phyloP scores from a whole-genome alignment of 2,888 invertebrate species.

The Tethea ocularis region DNA sequence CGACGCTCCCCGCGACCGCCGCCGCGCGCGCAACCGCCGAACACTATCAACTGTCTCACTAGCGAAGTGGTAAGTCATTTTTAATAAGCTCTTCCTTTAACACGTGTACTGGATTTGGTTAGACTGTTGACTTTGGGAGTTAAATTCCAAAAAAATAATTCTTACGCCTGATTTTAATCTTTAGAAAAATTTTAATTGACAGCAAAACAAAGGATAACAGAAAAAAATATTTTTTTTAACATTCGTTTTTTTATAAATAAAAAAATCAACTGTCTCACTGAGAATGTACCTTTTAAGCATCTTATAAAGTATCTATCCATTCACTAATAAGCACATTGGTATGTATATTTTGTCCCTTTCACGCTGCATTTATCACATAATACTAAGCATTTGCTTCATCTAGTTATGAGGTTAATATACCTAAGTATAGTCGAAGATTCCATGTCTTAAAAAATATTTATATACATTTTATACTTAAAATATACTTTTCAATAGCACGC shows the following conservation, averaged over 20 bases:
- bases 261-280: background rate
- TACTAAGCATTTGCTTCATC: background rate
- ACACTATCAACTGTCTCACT: constrained; percentile 90
- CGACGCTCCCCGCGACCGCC: constrained; percentile 75
- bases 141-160: too few relatives aligned
- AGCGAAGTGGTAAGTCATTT: constrained; percentile 91
- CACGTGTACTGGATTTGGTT: background rate
- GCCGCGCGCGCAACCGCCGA: constrained; percentile 67
- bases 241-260: too few relatives aligned
- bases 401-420: background rate
- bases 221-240: too few relatives aligned
- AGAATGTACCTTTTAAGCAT: background rate
- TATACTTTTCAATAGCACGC: too few relatives aligned
- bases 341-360: constrained; percentile 7
- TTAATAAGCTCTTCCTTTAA: background rate
- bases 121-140: background rate
- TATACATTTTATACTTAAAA: too few relatives aligned
- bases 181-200: too few relatives aligned
- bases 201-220: too few relatives aligned
- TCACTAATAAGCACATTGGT: background rate
- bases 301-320: background rate
- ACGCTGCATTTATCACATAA: background rate
- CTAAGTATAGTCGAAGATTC: background rate
- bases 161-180: too few relatives aligned
- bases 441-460: background rate